Conservation (phyloP, 2,888 invertebrate species). For the Micoletzkya japonica region DNA sequence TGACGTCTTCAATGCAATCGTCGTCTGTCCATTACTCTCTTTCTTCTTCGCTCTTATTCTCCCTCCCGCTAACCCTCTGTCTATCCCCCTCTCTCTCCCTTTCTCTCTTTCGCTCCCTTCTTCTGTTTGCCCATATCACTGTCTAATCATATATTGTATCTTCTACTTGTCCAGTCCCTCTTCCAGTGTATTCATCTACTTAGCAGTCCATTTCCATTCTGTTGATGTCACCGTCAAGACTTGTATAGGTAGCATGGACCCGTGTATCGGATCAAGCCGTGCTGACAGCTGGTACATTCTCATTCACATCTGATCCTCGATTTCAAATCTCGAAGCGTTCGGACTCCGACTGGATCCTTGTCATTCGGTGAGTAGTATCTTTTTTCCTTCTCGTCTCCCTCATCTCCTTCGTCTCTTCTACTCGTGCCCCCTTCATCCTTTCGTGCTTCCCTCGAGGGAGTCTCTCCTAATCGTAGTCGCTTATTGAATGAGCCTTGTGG, state of each 20-base stretch:
- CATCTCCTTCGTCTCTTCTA: too few species aligned
- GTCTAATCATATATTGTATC: too few species aligned
- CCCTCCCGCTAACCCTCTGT: not conserved
- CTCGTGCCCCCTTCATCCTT: too few species aligned
- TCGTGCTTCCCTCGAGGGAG: too few species aligned
- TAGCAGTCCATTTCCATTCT: not conserved
- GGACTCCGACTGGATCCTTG: constrained; percentile 56
- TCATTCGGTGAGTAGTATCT: constrained; percentile 45
- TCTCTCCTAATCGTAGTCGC: too few species aligned
- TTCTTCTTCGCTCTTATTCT: constrained; percentile 14
- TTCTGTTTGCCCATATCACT: not conserved
- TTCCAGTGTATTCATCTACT: too few species aligned
- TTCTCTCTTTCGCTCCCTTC: constrained; percentile 7
- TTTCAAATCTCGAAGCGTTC: constrained; percentile 52
- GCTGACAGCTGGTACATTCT: constrained; percentile 56
- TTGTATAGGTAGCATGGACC: constrained; percentile 25
- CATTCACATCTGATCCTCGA: constrained; percentile 57
- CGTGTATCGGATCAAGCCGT: constrained; percentile 45
- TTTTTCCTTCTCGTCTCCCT: too few species aligned
- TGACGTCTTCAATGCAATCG: not conserved
- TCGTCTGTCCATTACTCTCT: constrained; percentile 19
- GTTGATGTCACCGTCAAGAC: too few species aligned
- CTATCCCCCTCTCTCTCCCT: constrained; percentile 10
- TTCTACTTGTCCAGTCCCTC: too few species aligned
- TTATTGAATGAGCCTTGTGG: too few species aligned